A percentile compares a stretch with the other conserved stretches of the same genome.
These are phyloP conservation scores for Drosophila bifasciata DNA, from an alignment of 1,140 invertebrate species.

Conservation along the genomic window DNA sequence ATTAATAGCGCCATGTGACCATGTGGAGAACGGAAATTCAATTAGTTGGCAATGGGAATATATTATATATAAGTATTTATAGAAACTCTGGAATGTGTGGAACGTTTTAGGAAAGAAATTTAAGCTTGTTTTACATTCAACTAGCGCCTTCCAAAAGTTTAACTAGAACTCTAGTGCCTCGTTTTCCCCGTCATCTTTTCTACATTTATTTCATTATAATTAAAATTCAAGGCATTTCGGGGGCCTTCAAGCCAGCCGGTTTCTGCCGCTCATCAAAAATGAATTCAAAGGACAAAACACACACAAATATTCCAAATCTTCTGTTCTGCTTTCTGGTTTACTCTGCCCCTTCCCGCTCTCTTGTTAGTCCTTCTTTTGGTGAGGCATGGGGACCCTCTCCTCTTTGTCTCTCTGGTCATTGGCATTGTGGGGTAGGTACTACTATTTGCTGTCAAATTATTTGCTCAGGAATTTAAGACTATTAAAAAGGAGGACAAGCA, in stretches of 20 bases:
- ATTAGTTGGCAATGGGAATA: conserved; percentile 42
- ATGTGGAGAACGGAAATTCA: conserved; percentile 57
- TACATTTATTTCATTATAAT: conserved; percentile 12
- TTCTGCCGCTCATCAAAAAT: neutral
- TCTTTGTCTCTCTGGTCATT: conserved; percentile 41
- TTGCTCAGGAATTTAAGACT: conserved; percentile 74
- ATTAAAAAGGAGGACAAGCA: conserved; percentile 59
- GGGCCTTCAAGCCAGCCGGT: no score
- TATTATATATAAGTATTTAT: neutral
- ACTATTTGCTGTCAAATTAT: conserved; percentile 76
- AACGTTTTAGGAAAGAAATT: no score
- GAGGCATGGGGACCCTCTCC: neutral
- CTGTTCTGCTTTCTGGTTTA: neutral
- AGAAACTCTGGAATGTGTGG: no score
- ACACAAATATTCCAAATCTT: conserved; percentile 31
- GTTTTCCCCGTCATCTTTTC: neutral
- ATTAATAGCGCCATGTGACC: conserved; percentile 31
- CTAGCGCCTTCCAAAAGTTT: neutral
- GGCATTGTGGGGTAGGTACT: conserved; percentile 15
- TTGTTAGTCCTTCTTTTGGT: neutral
- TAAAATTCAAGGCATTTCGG: conserved; percentile 5
- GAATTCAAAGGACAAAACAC: conserved; percentile 2
- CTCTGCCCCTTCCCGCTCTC: neutral
- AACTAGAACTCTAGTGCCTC: no score
- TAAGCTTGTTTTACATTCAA: neutral